Percentiles rank a stretch among this genome's conserved stretches.
These are phyloP conservation scores for Xiphophorus couchianus DNA, from an alignment of 2,113 vertebrate species.

Conservation along the genomic window DNA sequence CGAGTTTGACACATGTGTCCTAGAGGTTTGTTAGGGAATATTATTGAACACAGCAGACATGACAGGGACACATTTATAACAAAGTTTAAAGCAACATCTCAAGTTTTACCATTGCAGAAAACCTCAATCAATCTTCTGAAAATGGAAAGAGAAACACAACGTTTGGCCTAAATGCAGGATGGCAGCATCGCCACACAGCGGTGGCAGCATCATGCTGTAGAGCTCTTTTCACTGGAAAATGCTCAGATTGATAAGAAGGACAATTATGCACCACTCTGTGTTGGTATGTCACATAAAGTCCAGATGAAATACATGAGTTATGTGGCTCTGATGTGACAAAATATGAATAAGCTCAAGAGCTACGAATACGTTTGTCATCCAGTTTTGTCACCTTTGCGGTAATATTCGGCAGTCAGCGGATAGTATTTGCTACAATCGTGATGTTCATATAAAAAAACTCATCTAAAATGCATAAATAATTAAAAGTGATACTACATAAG, in stretches of 20 bases:
- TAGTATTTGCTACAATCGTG: slow-evolving; percentile 72
- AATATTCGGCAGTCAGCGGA: slow-evolving; percentile 52
- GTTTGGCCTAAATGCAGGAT: neutral
- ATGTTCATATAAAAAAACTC: slow-evolving; percentile 66
- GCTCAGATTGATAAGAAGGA: neutral
- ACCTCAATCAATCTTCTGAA: neutral
- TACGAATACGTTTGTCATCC: neutral
- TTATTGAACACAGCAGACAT: too few species aligned
- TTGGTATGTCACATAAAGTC: neutral
- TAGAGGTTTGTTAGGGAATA: too few species aligned
- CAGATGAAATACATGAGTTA: neutral
- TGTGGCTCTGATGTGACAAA: neutral
- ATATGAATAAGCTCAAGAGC: neutral
- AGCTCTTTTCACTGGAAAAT: neutral
- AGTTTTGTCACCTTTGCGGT: slow-evolving; percentile 37
- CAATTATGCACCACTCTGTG: neutral
- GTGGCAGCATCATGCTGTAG: too few species aligned
- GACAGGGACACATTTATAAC: too few species aligned
- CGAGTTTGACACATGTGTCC: too few species aligned
- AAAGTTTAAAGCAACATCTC: neutral
- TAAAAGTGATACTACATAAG: slow-evolving; percentile 57
- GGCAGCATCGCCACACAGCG: too few species aligned
- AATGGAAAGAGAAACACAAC: neutral
- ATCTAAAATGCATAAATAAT: slow-evolving; percentile 71
- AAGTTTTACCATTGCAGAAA: neutral